Evolutionary conservation across 2,113 vertebrate genomes (phyloP).

Genomic region (Oxyura jamaicensis): DNA sequence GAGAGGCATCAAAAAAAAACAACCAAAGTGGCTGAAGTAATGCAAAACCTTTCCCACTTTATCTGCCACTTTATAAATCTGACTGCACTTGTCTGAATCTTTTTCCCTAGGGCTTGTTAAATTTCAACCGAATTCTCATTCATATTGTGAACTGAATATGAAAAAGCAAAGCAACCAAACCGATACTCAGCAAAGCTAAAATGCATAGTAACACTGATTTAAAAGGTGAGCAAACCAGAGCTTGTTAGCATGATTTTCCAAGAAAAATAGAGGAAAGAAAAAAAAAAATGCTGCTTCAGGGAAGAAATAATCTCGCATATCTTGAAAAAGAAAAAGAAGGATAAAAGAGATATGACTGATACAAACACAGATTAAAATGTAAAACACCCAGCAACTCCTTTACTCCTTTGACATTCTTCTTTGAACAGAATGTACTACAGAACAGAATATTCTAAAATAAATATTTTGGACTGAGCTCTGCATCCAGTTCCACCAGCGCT

Average conservation of each 20-base stretch:
- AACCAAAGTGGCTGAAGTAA: slow-evolving; percentile 40
- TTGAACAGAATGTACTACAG: slow-evolving; percentile 3
- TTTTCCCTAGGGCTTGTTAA: slow-evolving; percentile 63
- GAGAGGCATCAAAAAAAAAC: neutral
- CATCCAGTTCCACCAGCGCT: slow-evolving; percentile 6
- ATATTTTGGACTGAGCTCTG: slow-evolving; percentile 34
- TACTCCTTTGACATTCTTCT: neutral
- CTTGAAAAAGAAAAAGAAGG: neutral
- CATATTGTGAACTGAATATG: slow-evolving; percentile 58
- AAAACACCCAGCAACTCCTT: neutral
- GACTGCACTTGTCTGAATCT: slow-evolving; percentile 68
- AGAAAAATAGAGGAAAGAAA: neutral
- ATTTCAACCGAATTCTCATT: slow-evolving; percentile 68
- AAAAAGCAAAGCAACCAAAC: slow-evolving; percentile 35
- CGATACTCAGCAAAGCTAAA: slow-evolving; percentile 61
- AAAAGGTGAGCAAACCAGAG: slow-evolving; percentile 48
- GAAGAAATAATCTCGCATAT: neutral
- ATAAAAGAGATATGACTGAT: slow-evolving; percentile 10
- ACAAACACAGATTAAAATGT: slow-evolving; percentile 20
- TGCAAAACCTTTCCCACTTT: slow-evolving; percentile 57
- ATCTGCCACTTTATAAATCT: slow-evolving; percentile 64
- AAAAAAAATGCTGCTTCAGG: neutral
- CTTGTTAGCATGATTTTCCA: slow-evolving; percentile 57
- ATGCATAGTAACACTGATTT: slow-evolving; percentile 33
- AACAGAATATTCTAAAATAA: slow-evolving; percentile 56